These are phyloP conservation scores for Octodonta nipae DNA, from an alignment of 2,888 invertebrate species.

Conservation along the genomic window DNA sequence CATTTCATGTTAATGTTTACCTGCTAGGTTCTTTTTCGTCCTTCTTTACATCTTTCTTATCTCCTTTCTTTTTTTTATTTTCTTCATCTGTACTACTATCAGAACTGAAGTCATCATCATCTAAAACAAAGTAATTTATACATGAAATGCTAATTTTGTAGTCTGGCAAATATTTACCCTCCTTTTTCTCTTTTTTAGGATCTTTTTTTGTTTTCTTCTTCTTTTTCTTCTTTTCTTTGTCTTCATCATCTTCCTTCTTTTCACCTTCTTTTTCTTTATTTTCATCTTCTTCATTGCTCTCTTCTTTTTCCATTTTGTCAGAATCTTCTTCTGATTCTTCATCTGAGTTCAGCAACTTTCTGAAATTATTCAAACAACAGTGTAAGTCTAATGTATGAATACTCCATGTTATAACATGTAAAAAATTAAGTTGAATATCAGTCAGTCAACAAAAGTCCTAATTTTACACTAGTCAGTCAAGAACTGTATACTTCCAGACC, in stretches of 20 bases:
- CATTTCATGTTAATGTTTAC: conserved; percentile 18
- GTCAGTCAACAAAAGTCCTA: too few species aligned
- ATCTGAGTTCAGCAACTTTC: conserved; percentile 76
- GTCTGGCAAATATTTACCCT: conserved; percentile 18
- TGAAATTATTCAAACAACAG: too few species aligned
- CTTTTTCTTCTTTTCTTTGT: conserved; percentile 49
- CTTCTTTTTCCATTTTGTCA: conserved; percentile 61
- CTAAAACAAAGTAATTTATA: too few species aligned
- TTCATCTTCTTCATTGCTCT: conserved; percentile 54
- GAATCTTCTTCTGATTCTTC: conserved; percentile 77
- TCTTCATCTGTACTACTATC: conserved; percentile 58
- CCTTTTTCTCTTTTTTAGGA: conserved; percentile 43
- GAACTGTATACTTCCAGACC: too few species aligned
- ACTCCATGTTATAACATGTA: too few species aligned
- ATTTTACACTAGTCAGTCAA: too few species aligned
- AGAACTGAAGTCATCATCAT: conserved; percentile 59
- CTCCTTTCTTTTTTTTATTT: conserved; percentile 43
- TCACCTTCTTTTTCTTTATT: conserved; percentile 57
- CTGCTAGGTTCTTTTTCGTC: conserved; percentile 31
- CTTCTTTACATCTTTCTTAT: conserved; percentile 35
- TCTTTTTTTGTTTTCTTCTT: conserved; percentile 41
- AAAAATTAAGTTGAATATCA: neutral
- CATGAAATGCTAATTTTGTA: too few species aligned
- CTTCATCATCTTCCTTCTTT: conserved; percentile 40
- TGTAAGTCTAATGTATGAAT: too few species aligned